phyloP scores from a whole-genome alignment of 2,113 vertebrate species.

The Neopipo cinnamomea region DNA sequence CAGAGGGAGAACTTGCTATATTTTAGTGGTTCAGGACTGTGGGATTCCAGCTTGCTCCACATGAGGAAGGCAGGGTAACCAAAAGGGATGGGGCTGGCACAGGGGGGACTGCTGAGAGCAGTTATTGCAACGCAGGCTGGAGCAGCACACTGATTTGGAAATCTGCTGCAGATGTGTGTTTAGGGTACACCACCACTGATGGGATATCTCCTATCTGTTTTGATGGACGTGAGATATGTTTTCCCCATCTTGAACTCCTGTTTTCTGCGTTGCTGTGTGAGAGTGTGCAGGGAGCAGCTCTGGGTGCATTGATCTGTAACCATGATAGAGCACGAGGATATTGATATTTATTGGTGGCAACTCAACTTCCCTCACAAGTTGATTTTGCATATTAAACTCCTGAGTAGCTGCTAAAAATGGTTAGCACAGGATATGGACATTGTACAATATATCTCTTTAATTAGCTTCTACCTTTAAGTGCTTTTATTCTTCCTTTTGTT shows the following conservation, averaged over 20 bases:
- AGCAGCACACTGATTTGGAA: background rate
- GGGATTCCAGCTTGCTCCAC: background rate
- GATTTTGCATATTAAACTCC: background rate
- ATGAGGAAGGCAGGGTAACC: rapidly evolving
- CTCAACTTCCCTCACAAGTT: background rate
- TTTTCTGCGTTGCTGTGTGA: background rate
- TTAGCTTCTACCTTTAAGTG: background rate
- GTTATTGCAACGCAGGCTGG: rapidly evolving
- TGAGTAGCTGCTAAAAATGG: background rate
- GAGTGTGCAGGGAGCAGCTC: rapidly evolving
- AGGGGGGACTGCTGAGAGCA: background rate
- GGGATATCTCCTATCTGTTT: background rate
- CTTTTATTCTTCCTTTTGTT: background rate
- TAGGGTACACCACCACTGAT: background rate
- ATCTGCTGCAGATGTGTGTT: background rate
- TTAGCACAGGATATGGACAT: background rate
- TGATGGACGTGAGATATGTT: rapidly evolving
- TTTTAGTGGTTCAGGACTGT: background rate
- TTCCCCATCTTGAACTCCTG: background rate
- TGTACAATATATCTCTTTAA: background rate
- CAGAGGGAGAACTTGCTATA: background rate
- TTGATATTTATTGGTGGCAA: background rate
- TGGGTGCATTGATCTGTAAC: rapidly evolving
- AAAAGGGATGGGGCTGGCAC: background rate
- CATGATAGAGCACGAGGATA: background rate